Base-by-base conservation (phyloP, 2,888 invertebrate genomes). In the Ophioninae sp. region DNA sequence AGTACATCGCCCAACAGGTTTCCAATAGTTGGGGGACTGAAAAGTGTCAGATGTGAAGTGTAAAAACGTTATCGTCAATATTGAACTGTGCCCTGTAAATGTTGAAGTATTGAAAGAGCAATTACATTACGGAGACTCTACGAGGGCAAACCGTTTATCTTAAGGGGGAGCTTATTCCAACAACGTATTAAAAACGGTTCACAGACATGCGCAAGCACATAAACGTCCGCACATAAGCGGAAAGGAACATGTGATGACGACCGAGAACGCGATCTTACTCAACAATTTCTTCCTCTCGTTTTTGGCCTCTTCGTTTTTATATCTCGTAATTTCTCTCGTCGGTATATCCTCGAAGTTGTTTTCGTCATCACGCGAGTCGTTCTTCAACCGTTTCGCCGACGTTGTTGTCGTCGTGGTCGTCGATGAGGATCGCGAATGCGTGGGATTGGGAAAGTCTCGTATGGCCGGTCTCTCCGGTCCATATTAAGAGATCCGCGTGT, bases 401-500 rank as follows among this genome's bases (percentile, higher is more conserved):
- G 64, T 41, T 20, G 44, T 59, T 37, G 67, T 56, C 64, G 79
- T 75, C 69, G 73, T 69, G 69, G 74, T 64, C 72, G 77, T 79
- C 30, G 73, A 67, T 58, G 77, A 65, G 64, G 73, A 81, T 58
- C 74, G 77, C 75, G 83, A 74, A 75, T 85, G 88, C 88, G 88
- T 88, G 89, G 88, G 89, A 87, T 88, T 87, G 87, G 85, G 87
- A 87, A 88, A 88, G 88, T 87, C 85, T 85, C 83, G 83, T 44
- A 61, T 83, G 86, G 86, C 85, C 87, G 87, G 87, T 87, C 88
- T 85, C 87, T 85, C 81, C 85, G 86, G 87, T 86, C 89, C 89
- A 89, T 89, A 89, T 89, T 88, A 88, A 89, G 89, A 87, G 86
- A 88, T 85, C 87, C 82, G 85, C 84, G 85, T 84, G 87, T 87